Conservation (phyloP, 2,888 invertebrate genomes). For the Chesias legatella region DNA sequence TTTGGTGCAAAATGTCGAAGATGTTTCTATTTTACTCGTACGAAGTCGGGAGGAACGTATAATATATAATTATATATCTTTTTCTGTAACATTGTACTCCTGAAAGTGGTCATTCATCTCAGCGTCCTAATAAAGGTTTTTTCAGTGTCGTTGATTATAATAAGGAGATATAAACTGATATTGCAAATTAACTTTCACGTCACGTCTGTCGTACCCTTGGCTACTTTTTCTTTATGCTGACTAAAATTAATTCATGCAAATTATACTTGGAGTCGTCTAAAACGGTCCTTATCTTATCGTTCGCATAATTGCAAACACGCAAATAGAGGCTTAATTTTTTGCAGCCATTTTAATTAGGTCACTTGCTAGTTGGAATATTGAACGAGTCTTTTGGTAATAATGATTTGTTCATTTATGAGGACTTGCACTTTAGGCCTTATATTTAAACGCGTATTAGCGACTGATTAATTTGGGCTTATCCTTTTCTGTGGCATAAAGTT, state of each 20-base stretch:
- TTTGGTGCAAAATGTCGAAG: too few species aligned
- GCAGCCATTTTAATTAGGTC: conserved; percentile 41
- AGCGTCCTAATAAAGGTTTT: conserved; percentile 4
- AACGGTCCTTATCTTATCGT: conserved; percentile 61
- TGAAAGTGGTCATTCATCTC: conserved; percentile 2
- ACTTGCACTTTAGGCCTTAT: too few species aligned
- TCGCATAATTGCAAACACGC: conserved; percentile 52
- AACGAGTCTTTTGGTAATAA: not conserved
- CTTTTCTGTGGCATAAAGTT: too few species aligned
- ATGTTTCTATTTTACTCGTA: too few species aligned
- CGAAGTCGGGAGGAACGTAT: too few species aligned
- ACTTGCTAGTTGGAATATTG: conserved; percentile 36
- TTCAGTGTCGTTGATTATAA: conserved; percentile 13
- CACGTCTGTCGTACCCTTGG: conserved; percentile 42
- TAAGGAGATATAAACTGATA: conserved; percentile 24
- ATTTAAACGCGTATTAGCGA: too few species aligned
- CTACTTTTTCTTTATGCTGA: conserved; percentile 51
- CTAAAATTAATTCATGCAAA: conserved; percentile 67
- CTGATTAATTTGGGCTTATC: too few species aligned
- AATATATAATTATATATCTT: too few species aligned
- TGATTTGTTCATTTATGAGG: not conserved
- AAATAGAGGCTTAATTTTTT: conserved; percentile 49
- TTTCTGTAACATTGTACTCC: too few species aligned
- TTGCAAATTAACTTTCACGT: conserved; percentile 45
- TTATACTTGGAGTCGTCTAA: conserved; percentile 52